Evolutionary conservation across 1,140 invertebrate genomes (phyloP).

Genomic region (Papilio aristodemus): DNA sequence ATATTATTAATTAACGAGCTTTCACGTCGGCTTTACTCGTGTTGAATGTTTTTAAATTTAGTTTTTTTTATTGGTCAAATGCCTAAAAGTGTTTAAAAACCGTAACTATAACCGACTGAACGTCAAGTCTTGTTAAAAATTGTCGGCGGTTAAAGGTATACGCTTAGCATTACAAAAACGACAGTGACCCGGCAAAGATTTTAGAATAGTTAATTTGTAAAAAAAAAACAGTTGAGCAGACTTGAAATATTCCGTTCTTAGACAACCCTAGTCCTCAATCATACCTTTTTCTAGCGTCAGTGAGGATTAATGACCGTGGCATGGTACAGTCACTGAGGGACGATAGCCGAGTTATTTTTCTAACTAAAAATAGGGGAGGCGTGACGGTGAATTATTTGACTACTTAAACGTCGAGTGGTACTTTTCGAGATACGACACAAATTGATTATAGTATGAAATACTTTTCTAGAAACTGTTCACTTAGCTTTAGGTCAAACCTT

Average conservation of each 20-base stretch:
- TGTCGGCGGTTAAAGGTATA: no score
- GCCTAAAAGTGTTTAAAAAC: no score
- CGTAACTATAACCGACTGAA: no score
- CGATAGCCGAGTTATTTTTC: slow-evolving; percentile 3
- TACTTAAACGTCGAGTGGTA: not conserved
- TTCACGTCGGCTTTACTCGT: not conserved
- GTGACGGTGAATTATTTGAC: slow-evolving; percentile 7
- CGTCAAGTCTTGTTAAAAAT: no score
- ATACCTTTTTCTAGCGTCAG: not conserved
- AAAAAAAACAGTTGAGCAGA: no score
- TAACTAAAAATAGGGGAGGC: slow-evolving; percentile 11
- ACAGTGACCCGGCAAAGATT: no score
- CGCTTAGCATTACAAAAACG: no score
- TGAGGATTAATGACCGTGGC: not conserved
- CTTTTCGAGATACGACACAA: slow-evolving; percentile 11
- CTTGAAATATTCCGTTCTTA: no score
- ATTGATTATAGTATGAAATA: not conserved
- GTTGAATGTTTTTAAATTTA: not conserved
- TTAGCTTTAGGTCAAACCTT: no score
- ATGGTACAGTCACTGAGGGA: not conserved
- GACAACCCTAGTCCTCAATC: not conserved
- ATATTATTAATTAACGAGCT: not conserved
- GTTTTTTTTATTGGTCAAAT: no score
- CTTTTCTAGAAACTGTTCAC: not conserved
- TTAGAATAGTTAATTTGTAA: no score